A percentile compares a stretch with the other conserved stretches of the same genome.
Conservation (phyloP, 2,888 invertebrate genomes). For the Nymphalis polychloros region DNA sequence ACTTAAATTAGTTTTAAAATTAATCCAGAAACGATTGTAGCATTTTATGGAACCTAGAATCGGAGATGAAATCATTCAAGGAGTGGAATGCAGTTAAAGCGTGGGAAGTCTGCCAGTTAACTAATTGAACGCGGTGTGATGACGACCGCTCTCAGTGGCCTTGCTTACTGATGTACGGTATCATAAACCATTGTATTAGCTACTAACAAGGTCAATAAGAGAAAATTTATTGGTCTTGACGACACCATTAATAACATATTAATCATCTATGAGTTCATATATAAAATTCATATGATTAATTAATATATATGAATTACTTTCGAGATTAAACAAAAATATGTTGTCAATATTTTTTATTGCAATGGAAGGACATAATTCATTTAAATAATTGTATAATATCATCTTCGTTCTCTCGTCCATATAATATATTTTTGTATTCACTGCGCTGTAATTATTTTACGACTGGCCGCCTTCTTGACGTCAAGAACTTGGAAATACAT, state of each 20-base stretch:
- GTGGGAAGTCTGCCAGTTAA: conserved; percentile 72
- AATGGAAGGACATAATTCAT: no score
- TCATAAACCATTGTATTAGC: conserved; percentile 44
- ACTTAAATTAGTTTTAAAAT: not conserved
- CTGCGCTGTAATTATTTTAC: no score
- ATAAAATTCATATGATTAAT: not conserved
- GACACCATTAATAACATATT: not conserved
- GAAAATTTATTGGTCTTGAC: conserved; percentile 30
- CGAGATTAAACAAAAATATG: no score
- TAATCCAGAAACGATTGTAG: not conserved
- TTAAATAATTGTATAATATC: no score
- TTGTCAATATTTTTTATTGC: no score
- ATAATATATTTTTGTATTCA: no score
- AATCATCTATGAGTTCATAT: not conserved
- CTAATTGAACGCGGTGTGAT: conserved; percentile 64
- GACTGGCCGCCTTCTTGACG: no score
- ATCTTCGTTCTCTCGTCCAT: no score
- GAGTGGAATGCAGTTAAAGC: conserved; percentile 51
- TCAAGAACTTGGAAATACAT: no score
- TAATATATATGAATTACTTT: no score
- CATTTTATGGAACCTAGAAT: conserved; percentile 33
- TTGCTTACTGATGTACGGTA: conserved; percentile 57
- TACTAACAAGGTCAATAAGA: conserved; percentile 27
- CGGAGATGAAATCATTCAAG: conserved; percentile 43
- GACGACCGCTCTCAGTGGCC: conserved; percentile 52